Evolutionary conservation across 2,797 vertebrate genomes (phyloP), one percentile per base, ranked within the genome.

Genomic region (Hylomyscus alleni): DNA sequence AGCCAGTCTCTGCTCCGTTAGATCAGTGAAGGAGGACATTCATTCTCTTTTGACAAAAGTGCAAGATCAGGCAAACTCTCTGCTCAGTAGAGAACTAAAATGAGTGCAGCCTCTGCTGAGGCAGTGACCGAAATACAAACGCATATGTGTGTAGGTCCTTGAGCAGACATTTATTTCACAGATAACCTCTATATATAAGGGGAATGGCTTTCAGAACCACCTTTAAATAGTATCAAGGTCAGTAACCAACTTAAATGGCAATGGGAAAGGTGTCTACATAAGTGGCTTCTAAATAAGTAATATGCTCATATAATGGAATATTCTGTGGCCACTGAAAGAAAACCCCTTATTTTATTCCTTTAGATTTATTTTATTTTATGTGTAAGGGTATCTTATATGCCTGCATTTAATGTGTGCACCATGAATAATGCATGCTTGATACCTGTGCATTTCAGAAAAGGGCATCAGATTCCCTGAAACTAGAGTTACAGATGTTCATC

Each of bases 61-160:
- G n/a, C 9, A 69, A 34, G 73, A 90, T 26, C 15, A 52, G 75
- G 34, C 67, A 76, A 54, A 52, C 19, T 75, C 29, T 3, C 8
- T 3, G 31, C 24, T 4, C n/a, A 89, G 15, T 20, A 34, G 62
- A 76, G 31, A 47, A 22, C 8, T 77, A 58, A 72, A 60, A 62
- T 44, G 17, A 24, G 34, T 2, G 1, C 20, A 13, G 26, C 17
- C 14, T 29, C 54, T 34, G 7, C 5, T 10, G 40, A 73, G 58
- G 50, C 44, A 44, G 22, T 4, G 31, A 10, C 52, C 24, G 0
- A 13, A 6, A 47, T 29, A 34, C 10, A 40, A 34, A 47, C 40
- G 5, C 2, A 1, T 2, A 0, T 7, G 56, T 19, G 6, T 47
- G 17, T 4, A 81, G 62, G 58, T 73, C 37, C 22, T 81, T 4